Conservation (phyloP, 2,888 invertebrate species). For the Leucania comma region DNA sequence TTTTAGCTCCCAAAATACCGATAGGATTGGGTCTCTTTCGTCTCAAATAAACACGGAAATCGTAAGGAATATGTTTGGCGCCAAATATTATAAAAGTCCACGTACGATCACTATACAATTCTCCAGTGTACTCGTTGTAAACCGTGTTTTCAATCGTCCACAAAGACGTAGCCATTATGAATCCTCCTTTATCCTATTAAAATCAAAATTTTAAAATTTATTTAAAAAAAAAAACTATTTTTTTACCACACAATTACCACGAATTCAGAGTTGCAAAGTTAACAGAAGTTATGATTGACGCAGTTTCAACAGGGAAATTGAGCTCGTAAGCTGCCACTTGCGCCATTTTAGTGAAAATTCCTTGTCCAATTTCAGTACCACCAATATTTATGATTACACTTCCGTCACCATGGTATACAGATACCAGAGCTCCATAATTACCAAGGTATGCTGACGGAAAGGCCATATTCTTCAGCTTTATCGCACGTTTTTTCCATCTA, state of each 20-base stretch:
- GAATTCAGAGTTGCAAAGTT: constrained; percentile 73
- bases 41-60: constrained; percentile 73
- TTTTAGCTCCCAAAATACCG: constrained; percentile 77
- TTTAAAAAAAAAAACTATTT: no score
- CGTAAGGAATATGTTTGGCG: constrained; percentile 74
- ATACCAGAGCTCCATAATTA: constrained; percentile 71
- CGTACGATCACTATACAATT: constrained; percentile 72
- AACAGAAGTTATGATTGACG: constrained; percentile 62
- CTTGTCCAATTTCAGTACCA: constrained; percentile 93
- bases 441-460: constrained; percentile 69
- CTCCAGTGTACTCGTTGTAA: constrained; percentile 68
- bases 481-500: constrained; percentile 74
- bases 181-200: constrained; percentile 92
- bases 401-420: constrained; percentile 88
- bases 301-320: constrained; percentile 69
- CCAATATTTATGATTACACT: constrained; percentile 92
- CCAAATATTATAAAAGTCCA: constrained; percentile 77
- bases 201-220: not conserved
- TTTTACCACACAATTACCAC: constrained; percentile 71
- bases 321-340: constrained; percentile 73
- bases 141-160: constrained; percentile 72
- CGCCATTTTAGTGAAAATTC: constrained; percentile 90
- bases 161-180: constrained; percentile 79
- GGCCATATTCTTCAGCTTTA: constrained; percentile 70
- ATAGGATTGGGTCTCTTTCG: constrained; percentile 70